Conservation (phyloP, 2,797 vertebrate genomes). For the Syndactyla subalaris region DNA sequence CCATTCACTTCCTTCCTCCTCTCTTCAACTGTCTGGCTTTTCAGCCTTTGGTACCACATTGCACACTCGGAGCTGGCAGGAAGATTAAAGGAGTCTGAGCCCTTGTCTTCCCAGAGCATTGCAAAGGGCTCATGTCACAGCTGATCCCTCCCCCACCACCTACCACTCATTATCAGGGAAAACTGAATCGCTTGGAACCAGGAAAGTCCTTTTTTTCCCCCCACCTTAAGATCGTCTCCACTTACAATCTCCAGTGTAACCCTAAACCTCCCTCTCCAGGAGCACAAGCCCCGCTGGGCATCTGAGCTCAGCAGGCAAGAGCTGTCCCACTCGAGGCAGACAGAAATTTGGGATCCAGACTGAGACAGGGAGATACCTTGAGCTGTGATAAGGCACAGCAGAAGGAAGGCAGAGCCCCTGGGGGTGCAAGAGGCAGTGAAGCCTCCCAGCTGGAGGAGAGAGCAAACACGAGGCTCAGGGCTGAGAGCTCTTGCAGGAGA, state of each 20-base stretch:
- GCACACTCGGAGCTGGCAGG: background rate
- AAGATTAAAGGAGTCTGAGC: background rate
- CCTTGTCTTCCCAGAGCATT: background rate
- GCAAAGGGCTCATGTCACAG: background rate
- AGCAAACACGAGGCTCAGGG: background rate
- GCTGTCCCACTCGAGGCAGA: background rate
- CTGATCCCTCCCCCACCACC: background rate
- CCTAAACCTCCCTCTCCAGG: background rate
- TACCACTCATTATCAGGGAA: background rate
- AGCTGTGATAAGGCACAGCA: slow-evolving; percentile 21
- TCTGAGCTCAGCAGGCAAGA: background rate
- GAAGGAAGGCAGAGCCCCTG: background rate
- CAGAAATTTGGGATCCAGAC: background rate
- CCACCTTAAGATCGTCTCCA: background rate
- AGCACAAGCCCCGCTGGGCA: background rate
- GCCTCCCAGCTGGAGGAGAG: slow-evolving; percentile 39
- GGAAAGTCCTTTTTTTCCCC: background rate
- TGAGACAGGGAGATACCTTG: background rate
- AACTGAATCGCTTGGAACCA: background rate
- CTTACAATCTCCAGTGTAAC: background rate
- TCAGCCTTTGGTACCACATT: background rate
- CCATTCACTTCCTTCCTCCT: background rate
- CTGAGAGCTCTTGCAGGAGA: background rate
- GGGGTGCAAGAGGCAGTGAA: background rate
- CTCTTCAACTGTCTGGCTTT: background rate